Evolutionary conservation across 2,113 vertebrate species (phyloP).

Genomic region (Petroica traversi): DNA sequence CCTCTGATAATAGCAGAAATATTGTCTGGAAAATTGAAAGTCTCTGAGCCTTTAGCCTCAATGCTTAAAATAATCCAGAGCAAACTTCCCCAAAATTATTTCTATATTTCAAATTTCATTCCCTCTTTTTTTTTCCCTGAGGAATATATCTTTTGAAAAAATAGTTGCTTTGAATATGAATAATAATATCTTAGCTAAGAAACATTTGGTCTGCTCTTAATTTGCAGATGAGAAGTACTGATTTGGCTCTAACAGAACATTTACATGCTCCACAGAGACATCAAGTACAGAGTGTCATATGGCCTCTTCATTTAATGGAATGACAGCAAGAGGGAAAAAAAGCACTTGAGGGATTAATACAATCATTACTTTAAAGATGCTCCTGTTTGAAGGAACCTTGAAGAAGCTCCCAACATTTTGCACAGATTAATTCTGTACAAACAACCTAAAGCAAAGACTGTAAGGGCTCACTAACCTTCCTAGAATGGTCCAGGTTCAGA

Average conservation of each 20-base stretch:
- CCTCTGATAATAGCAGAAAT: neutral
- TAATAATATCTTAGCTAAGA: neutral
- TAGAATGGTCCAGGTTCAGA: neutral
- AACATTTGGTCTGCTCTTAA: neutral
- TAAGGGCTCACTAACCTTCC: neutral
- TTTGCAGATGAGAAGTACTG: neutral
- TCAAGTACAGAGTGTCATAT: neutral
- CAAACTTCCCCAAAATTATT: neutral
- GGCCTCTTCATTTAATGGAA: neutral
- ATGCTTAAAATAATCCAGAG: neutral
- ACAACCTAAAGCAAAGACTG: neutral
- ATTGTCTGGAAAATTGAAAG: neutral
- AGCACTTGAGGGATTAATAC: neutral
- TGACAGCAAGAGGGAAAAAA: neutral
- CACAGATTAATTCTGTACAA: neutral
- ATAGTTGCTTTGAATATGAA: neutral
- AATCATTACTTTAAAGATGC: neutral
- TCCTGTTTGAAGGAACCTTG: constrained; percentile 11
- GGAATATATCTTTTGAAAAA: neutral
- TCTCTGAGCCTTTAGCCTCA: neutral
- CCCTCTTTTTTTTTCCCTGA: neutral
- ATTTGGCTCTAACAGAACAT: neutral
- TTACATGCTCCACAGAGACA: neutral
- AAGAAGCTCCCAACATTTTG: neutral
- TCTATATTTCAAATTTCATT: neutral